Conservation (phyloP, 2,797 vertebrate genomes). For the Pangasius macronema region DNA sequence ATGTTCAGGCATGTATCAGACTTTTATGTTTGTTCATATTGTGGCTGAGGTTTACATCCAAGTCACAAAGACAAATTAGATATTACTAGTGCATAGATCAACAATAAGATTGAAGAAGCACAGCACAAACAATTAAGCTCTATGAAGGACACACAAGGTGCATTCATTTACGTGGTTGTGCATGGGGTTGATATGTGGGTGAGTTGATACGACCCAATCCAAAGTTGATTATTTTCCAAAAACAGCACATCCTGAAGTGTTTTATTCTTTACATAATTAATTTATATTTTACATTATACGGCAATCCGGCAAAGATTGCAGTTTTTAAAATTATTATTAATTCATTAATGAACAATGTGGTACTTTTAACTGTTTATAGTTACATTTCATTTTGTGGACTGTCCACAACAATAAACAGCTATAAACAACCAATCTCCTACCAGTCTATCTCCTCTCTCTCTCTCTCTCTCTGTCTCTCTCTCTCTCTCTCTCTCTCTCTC, state of each 20-base stretch:
- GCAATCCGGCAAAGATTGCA: not conserved
- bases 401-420: not conserved
- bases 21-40: not conserved
- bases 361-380: not conserved
- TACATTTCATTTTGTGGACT: not conserved
- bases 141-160: not conserved
- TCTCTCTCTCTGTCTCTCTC: not conserved
- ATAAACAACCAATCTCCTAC: not conserved
- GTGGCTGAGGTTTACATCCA: not conserved
- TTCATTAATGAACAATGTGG: not conserved
- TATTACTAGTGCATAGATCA: not conserved
- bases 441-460: not conserved
- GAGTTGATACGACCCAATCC: too few species aligned
- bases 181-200: too few species aligned
- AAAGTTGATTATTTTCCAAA: not conserved
- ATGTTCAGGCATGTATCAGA: not conserved
- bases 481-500: not conserved
- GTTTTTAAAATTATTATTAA: not conserved
- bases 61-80: not conserved
- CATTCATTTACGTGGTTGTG: not conserved
- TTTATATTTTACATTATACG: not conserved
- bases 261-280: not conserved
- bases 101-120: not conserved
- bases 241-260: not conserved
- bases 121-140: not conserved